A percentile compares a stretch with the other conserved stretches of the same genome.
phyloP scores from a whole-genome alignment of 2,888 invertebrate genomes.

The Yponomeuta plumbellus region DNA sequence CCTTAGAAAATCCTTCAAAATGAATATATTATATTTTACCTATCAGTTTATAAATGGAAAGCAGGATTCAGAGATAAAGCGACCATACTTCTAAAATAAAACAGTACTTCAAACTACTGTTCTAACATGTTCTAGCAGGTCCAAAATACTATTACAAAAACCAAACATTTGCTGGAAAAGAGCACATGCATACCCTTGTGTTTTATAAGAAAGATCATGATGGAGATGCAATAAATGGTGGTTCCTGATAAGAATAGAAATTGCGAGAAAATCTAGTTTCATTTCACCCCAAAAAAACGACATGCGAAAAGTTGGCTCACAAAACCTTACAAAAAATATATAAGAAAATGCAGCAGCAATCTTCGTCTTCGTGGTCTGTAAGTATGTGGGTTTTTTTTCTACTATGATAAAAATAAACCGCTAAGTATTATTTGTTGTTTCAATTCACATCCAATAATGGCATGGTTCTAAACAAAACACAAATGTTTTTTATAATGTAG shows the following conservation, averaged over 20 bases:
- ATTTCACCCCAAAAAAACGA: not conserved
- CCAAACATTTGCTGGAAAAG: too few relatives aligned
- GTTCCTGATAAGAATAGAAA: not conserved
- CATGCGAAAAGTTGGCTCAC: constrained; percentile 1
- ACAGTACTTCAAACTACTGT: too few relatives aligned
- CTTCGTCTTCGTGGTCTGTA: not conserved
- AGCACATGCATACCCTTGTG: too few relatives aligned
- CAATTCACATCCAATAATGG: not conserved
- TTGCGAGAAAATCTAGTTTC: not conserved
- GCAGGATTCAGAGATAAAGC: too few relatives aligned
- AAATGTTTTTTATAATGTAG: not conserved
- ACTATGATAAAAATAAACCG: not conserved
- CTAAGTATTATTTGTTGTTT: not conserved
- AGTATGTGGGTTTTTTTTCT: not conserved
- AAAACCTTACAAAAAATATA: not conserved
- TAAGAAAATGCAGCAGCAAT: not conserved
- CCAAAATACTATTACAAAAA: too few relatives aligned
- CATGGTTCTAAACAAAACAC: not conserved
- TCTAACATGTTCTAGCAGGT: too few relatives aligned
- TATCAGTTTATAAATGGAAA: too few relatives aligned
- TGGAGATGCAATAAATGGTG: not conserved
- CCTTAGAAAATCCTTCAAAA: not conserved
- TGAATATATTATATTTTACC: too few relatives aligned
- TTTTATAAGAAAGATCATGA: too few relatives aligned
- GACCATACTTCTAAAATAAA: too few relatives aligned